phyloP scores from a whole-genome alignment of 1,140 invertebrate species.

The Conopomorpha cramerella region DNA sequence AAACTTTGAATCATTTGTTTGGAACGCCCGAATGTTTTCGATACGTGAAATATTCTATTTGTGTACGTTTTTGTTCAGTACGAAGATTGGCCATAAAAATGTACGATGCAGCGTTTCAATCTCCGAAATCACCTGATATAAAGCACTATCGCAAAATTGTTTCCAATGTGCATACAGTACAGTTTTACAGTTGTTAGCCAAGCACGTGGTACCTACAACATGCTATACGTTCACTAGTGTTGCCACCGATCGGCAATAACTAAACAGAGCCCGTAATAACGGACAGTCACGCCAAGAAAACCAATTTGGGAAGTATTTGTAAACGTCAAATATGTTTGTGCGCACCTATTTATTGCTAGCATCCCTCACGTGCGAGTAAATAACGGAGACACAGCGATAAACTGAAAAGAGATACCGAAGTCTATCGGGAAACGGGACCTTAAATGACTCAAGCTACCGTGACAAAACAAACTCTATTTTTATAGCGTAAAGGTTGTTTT shows the following conservation, averaged over 20 bases:
- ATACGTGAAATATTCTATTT: too few species aligned
- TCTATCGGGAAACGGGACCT: constrained; percentile 16
- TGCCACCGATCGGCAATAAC: constrained; percentile 21
- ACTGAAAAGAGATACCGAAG: constrained; percentile 50
- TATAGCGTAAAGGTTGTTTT: constrained; percentile 17
- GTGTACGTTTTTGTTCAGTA: too few species aligned
- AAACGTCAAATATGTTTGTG: constrained; percentile 55
- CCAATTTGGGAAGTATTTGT: constrained; percentile 51
- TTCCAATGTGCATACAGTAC: too few species aligned
- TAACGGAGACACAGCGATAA: constrained; percentile 52
- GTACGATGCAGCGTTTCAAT: too few species aligned
- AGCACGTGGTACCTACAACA: too few species aligned
- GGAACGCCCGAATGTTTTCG: too few species aligned
- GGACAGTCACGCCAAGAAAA: constrained; percentile 40
- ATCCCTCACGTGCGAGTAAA: constrained; percentile 55
- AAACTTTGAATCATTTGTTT: too few species aligned
- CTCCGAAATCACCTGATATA: too few species aligned
- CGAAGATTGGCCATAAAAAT: too few species aligned
- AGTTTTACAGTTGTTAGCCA: too few species aligned
- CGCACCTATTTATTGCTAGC: constrained; percentile 50
- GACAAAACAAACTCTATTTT: constrained; percentile 18
- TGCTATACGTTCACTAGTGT: too few species aligned
- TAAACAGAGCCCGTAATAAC: constrained; percentile 38
- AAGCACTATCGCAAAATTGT: too few species aligned
- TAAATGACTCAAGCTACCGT: constrained; percentile 11